Base-by-base conservation (phyloP, 2,797 vertebrate species). In the Nyctalus aviator region DNA sequence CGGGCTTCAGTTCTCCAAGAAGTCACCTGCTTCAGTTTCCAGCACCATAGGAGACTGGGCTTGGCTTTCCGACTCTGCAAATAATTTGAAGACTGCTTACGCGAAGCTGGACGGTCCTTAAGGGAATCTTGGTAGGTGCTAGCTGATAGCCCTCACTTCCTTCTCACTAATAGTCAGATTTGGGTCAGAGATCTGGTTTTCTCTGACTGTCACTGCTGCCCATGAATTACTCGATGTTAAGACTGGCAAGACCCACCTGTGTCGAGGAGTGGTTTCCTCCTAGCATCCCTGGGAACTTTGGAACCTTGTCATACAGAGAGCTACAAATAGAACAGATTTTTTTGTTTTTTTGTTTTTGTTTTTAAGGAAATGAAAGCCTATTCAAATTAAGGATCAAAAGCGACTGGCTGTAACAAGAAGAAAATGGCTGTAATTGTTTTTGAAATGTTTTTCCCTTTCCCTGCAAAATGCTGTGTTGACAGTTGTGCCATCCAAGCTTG, bases 401-500 rank as follows among this genome's bases (percentile, higher is more conserved):
- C 69, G 55, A 76, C 76, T 71, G 66, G 68, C 73, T 88, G 72
- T 55, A 89, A 69, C 77, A 85, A 93, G 77, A 91, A 84, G 79
- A 96, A 93, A 91, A 95, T 53, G 90, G 57, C 66, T 66, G 53
- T 59, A 66, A 94, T 76, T 93, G 77, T 69, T 93, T 86, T 53
- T 69, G 78, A 94, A 94, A 94, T 91, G 84, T 64, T 73, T 89
- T 81, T 75, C 66, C 68, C 78, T 92, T 90, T 90, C 64, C 78
- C 48, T 90, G 79, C 64, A 68, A 35, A 68, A 35, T 86, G 94
- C 92, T 93, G 68, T 25, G 69, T 87, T 95, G 76, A 84, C 90
- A 91, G 35, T 50, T n/a, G 57, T 89, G 41, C 75, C 79, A 37
- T 71, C 76, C 41, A 64, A 64, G 55, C 55, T 59, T 46, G 66